Evolutionary conservation across 2,797 vertebrate species (phyloP).

Genomic region (Sebastiscus tertius): DNA sequence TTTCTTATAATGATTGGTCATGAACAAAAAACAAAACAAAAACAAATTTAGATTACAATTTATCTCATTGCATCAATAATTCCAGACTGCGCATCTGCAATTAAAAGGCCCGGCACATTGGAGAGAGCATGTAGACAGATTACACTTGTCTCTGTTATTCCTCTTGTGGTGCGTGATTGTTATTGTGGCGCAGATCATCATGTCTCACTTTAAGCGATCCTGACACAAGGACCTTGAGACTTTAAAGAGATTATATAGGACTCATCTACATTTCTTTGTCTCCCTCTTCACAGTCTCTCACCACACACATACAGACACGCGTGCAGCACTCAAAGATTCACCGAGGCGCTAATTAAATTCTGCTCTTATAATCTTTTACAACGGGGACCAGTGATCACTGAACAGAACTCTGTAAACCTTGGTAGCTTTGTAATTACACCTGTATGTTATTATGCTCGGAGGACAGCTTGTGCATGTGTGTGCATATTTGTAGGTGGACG

Average conservation of each 20-base stretch:
- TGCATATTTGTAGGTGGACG: not conserved
- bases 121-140: not conserved
- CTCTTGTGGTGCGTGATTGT: not conserved
- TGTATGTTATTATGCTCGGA: conserved; percentile 61
- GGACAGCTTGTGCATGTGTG: conserved; percentile 4
- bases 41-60: conserved; percentile 2
- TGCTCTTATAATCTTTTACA: conserved; percentile 69
- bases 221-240: not conserved
- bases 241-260: not conserved
- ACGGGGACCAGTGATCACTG: conserved; percentile 59
- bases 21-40: conserved; percentile 24
- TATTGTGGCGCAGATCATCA: not conserved
- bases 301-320: not conserved
- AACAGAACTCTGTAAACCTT: conserved; percentile 65
- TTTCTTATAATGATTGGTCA: conserved; percentile 18
- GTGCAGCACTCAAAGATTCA: conserved; percentile 1
- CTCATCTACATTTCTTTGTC: not conserved
- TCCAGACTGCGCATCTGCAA: conserved; percentile 8
- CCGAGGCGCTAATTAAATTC: conserved; percentile 72
- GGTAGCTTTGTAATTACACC: conserved; percentile 71
- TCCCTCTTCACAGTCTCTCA: not conserved
- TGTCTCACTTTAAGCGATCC: not conserved
- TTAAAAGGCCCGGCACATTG: not conserved
- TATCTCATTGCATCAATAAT: conserved; percentile 32
- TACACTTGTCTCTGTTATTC: conserved; percentile 7